Conservation (phyloP, 2,797 vertebrate genomes). For the Hydrocynus forskahlii region DNA sequence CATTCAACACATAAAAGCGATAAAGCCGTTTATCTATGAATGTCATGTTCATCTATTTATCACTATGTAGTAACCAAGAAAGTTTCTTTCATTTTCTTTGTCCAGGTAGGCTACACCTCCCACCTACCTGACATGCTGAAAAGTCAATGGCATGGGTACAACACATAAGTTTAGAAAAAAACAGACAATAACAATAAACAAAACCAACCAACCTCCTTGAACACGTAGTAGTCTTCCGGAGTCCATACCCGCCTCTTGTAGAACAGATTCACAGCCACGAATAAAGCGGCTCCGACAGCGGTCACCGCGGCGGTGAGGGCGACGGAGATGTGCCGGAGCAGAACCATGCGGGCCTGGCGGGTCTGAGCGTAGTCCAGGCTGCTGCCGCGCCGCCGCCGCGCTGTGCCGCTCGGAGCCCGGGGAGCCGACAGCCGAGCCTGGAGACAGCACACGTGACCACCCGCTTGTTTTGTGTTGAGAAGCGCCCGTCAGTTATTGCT, state of each 20-base stretch:
- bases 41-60: neutral
- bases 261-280: slow-evolving; percentile 84
- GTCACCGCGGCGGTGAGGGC: slow-evolving; percentile 83
- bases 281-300: slow-evolving; percentile 84
- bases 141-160: too few species aligned
- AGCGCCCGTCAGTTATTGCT: slow-evolving; percentile 20
- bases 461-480: slow-evolving; percentile 50
- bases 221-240: slow-evolving; percentile 71
- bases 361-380: neutral
- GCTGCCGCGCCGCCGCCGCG: neutral
- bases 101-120: neutral
- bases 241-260: slow-evolving; percentile 72
- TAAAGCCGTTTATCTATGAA: neutral
- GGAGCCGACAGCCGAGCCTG: neutral
- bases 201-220: slow-evolving; percentile 73
- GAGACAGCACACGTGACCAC: slow-evolving; percentile 54
- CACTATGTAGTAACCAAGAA: neutral
- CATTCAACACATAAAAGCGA: neutral
- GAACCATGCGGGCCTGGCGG: slow-evolving; percentile 69
- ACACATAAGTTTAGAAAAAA: too few species aligned
- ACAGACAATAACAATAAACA: neutral
- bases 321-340: slow-evolving; percentile 79
- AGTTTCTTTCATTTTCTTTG: neutral
- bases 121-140: neutral
- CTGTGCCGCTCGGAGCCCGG: neutral